Percentiles rank a stretch among this genome's conserved stretches.
Evolutionary conservation across 2,797 vertebrate species (phyloP).

Genomic region (Schizopygopsis pylzovi): DNA sequence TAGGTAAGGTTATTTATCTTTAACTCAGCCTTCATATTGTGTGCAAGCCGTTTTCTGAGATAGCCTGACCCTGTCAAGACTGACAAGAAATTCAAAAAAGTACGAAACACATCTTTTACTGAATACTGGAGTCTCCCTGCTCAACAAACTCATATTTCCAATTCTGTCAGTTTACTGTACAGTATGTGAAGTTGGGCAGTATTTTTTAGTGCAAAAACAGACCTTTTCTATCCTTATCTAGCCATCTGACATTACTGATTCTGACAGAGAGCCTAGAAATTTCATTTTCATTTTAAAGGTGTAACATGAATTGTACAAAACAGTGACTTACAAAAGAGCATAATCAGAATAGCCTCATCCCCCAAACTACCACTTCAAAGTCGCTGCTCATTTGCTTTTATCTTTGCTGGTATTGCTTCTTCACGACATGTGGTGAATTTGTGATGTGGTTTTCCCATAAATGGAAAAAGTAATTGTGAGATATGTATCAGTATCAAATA

Average conservation of each 20-base stretch:
- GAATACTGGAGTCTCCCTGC: conserved; percentile 43
- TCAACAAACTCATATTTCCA: conserved; percentile 23
- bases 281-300: conserved; percentile 66
- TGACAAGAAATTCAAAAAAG: conserved; percentile 41
- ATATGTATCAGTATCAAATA: neutral
- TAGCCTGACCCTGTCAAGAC: conserved; percentile 34
- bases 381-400: conserved; percentile 32
- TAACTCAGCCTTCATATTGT: conserved; percentile 21
- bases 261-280: conserved; percentile 61
- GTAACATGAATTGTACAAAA: conserved; percentile 63
- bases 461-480: neutral
- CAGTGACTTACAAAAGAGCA: conserved; percentile 48
- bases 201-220: conserved; percentile 21
- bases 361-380: conserved; percentile 12
- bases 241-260: conserved; percentile 42
- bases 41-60: neutral
- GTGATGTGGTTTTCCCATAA: neutral
- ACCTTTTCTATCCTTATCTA: conserved; percentile 35
- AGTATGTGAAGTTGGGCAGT: conserved; percentile 5
- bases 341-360: conserved; percentile 59
- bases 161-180: neutral
- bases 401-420: conserved; percentile 13
- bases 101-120: conserved; percentile 52
- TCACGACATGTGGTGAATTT: conserved; percentile 4
- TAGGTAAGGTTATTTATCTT: conserved; percentile 30